These are phyloP conservation scores for Leiothrix lutea DNA, from an alignment of 2,113 vertebrate species.

Conservation along the genomic window DNA sequence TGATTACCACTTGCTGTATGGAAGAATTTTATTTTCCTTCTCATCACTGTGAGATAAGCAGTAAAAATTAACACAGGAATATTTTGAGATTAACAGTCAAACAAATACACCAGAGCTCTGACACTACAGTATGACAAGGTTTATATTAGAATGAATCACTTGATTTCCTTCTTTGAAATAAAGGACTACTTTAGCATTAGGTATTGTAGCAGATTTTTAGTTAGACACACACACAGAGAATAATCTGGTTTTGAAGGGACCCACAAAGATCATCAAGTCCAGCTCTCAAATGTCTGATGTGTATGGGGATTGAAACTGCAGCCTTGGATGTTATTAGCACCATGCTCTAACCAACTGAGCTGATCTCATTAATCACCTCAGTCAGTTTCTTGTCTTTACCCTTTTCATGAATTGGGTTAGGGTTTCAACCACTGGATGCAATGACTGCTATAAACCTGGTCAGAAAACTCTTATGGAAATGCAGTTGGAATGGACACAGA, in stretches of 20 bases:
- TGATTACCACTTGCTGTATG: not conserved
- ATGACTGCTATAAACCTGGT: not conserved
- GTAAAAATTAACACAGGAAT: not conserved
- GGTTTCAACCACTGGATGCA: not conserved
- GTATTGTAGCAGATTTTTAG: not conserved
- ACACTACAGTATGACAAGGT: not conserved
- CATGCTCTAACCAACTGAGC: not conserved
- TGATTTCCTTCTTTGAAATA: not conserved
- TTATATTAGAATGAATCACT: not conserved
- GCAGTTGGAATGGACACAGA: not conserved
- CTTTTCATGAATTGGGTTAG: not conserved
- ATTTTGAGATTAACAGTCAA: not conserved
- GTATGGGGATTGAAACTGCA: not conserved
- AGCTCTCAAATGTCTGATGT: not conserved
- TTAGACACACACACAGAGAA: not conserved
- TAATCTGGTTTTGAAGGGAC: not conserved
- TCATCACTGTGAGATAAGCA: not conserved
- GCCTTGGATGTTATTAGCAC: not conserved
- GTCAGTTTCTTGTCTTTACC: not conserved
- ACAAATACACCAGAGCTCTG: not conserved
- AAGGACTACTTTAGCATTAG: not conserved
- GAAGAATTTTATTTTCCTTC: not conserved
- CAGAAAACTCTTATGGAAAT: not conserved
- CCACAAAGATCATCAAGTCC: not conserved
- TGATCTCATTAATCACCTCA: not conserved